These are phyloP conservation scores for Lordiphosa andalusiaca DNA, from an alignment of 2,888 invertebrate genomes.

Conservation along the genomic window DNA sequence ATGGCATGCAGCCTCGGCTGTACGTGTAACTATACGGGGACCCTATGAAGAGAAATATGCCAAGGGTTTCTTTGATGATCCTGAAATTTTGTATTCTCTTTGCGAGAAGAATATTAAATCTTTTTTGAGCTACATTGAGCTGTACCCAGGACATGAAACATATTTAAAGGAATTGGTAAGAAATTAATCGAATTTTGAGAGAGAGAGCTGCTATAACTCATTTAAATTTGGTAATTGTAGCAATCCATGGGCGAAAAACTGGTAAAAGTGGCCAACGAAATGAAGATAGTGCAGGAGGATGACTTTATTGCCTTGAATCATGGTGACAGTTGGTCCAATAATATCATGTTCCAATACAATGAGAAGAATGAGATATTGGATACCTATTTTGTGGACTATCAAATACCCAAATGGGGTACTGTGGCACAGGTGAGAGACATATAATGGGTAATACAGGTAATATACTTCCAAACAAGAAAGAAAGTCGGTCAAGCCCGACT, in stretches of 20 bases:
- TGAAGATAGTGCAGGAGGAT: conserved; percentile 33
- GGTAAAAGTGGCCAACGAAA: conserved; percentile 12
- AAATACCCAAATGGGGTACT: conserved; percentile 27
- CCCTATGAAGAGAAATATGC: conserved; percentile 26
- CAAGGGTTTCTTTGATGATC: conserved; percentile 12
- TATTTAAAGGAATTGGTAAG: conserved; percentile 29
- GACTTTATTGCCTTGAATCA: conserved; percentile 70
- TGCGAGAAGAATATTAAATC: conserved; percentile 6
- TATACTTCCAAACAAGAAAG: too few species aligned
- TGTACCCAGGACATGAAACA: conserved; percentile 20
- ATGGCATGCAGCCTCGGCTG: conserved; percentile 77
- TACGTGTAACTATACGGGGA: conserved; percentile 53
- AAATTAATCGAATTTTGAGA: too few species aligned
- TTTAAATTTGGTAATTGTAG: conserved; percentile 1
- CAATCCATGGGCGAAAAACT: conserved; percentile 10
- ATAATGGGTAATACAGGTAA: too few species aligned
- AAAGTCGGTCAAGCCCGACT: too few species aligned
- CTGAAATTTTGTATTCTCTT: conserved; percentile 11
- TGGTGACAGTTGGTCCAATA: conserved; percentile 73
- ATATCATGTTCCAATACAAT: conserved; percentile 71
- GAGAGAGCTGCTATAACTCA: too few species aligned
- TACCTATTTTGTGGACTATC: conserved; percentile 30
- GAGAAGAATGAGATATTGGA: conserved; percentile 23
- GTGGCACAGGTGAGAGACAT: conserved; percentile 24
- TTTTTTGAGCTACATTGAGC: conserved; percentile 18